These are phyloP conservation scores for Tinea pellionella DNA, from an alignment of 2,888 invertebrate genomes.

Conservation along the genomic window DNA sequence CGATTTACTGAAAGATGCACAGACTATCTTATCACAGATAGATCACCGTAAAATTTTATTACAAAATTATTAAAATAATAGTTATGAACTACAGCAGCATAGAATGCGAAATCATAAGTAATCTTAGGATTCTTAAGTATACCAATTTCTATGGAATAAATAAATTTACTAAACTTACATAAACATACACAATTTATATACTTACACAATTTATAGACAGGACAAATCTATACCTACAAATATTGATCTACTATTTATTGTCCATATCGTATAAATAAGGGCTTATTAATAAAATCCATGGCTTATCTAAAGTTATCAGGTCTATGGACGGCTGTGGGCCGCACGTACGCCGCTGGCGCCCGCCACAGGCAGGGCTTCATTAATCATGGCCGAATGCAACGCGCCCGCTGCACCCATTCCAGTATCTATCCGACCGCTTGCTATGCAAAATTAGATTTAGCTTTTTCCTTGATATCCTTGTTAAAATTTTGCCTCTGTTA, in stretches of 20 bases:
- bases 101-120: too few species aligned
- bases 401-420: conserved; percentile 13
- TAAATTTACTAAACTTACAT: too few species aligned
- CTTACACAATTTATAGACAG: background rate
- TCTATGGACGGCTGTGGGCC: background rate
- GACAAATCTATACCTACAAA: too few species aligned
- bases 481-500: too few species aligned
- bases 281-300: background rate
- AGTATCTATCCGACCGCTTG: background rate
- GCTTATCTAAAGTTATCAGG: background rate
- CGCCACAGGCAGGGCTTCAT: conserved; percentile 50
- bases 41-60: too few species aligned
- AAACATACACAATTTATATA: background rate
- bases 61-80: too few species aligned
- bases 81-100: too few species aligned
- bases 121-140: too few species aligned
- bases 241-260: too few species aligned
- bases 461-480: background rate
- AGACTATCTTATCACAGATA: background rate
- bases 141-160: too few species aligned
- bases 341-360: conserved; percentile 32
- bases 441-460: conserved; percentile 6
- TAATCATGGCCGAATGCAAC: conserved; percentile 40
- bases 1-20: conserved; percentile 38
- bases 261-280: too few species aligned